Evolutionary conservation across 2,888 invertebrate species (phyloP), one percentile per base, ranked within the genome.

Genomic region (Galeruca laticollis): DNA sequence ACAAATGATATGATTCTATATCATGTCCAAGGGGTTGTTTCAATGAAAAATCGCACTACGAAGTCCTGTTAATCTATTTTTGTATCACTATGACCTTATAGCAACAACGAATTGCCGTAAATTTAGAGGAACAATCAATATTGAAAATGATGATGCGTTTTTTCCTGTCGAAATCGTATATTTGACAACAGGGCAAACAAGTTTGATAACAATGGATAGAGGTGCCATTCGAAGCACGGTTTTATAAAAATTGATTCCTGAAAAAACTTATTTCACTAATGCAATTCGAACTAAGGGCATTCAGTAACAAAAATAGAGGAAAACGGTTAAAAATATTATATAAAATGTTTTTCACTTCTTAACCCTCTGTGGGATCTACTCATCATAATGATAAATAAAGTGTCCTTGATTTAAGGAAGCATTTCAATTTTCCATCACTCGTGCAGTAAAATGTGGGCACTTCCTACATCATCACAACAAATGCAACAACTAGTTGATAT

Each of bases 1-100:
- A 49, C 20, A 49, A 49, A 20, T 49, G 1, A 18, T 18, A 49
- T 49, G 49, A 49, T 49, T n/a, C 18, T 18, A 49, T 2, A 20
- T 49, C 49, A 49, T 49, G 49, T 20, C 15, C 18, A 18, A 49
- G 15, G 20, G 49, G 49, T 49, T 15, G 49, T 49, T 49, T 49
- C n/a, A n/a, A 18, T 49, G 49, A 49, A 49, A 49, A 49, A 49
- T 20, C 15, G 20, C 1, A 20, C 11, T 20, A 9, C 0, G 3
- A 4, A 8, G 15, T 8, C 49, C 3, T 15, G 49, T 18, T 49
- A 35, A 10, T 35, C 11, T 18, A 4, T 13, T 3, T 51, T 21
- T 21, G 10, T 51, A 18, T 21, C 21, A 4, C 21, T 21, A 0
- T 20, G 2, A 11, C 21, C 10, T 51, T 20, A 11, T 1, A 51